Conservation (phyloP, 2,797 vertebrate genomes). For the Pseudochirops corinnae region DNA sequence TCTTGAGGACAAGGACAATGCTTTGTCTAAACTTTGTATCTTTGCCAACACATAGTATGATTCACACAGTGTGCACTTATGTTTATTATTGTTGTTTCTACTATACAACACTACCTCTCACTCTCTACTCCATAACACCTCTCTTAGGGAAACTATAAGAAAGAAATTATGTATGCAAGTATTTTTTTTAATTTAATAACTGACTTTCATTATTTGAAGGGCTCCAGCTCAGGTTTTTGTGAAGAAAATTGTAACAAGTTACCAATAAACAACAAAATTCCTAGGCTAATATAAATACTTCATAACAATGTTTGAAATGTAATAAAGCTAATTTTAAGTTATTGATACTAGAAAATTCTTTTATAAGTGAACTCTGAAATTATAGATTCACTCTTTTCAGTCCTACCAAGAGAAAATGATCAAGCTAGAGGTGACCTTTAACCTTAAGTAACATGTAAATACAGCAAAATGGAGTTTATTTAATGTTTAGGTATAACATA, state of each 20-base stretch:
- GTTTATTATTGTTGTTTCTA: neutral
- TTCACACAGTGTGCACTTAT: neutral
- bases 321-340: slow-evolving; percentile 19
- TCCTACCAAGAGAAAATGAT: slow-evolving; percentile 28
- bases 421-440: slow-evolving; percentile 42
- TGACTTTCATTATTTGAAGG: slow-evolving; percentile 51
- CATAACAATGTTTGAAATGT: slow-evolving; percentile 6
- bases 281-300: neutral
- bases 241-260: slow-evolving; percentile 35
- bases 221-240: slow-evolving; percentile 14
- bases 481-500: slow-evolving; percentile 30
- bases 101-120: slow-evolving; percentile 29
- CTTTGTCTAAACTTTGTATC: neutral
- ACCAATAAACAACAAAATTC: slow-evolving; percentile 43
- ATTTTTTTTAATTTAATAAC: slow-evolving; percentile 42
- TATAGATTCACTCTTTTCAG: slow-evolving; percentile 58
- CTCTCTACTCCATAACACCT: slow-evolving; percentile 53
- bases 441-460: slow-evolving; percentile 41
- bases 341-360: slow-evolving; percentile 57
- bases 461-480: slow-evolving; percentile 31
- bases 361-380: slow-evolving; percentile 26
- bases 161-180: slow-evolving; percentile 21
- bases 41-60: neutral
- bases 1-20: neutral
- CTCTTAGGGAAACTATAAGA: slow-evolving; percentile 54